A percentile compares a stretch with the other conserved stretches of the same genome.
These are phyloP conservation scores for Cynodonichthys magdalenae DNA, from an alignment of 2,797 vertebrate genomes.

Conservation along the genomic window DNA sequence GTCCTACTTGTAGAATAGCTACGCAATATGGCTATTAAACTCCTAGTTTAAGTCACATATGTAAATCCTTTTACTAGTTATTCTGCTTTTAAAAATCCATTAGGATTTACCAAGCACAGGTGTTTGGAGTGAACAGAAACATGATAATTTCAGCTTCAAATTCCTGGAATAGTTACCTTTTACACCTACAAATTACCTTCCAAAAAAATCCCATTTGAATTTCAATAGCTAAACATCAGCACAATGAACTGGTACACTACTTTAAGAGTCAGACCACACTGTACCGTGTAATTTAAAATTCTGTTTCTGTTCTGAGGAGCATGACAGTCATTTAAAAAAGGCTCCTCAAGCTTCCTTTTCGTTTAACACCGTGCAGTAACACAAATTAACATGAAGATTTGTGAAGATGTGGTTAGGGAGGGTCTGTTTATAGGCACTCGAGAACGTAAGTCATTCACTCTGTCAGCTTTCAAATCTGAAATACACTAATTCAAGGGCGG, in stretches of 20 bases:
- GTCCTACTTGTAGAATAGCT: neutral
- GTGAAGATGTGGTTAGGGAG: neutral
- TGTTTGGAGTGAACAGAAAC: slow-evolving; percentile 12
- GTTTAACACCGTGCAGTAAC: neutral
- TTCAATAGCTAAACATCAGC: neutral
- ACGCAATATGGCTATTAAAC: slow-evolving; percentile 2
- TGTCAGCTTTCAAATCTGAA: neutral
- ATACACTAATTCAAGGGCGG: neutral
- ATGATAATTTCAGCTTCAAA: slow-evolving; percentile 20
- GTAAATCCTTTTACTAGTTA: neutral
- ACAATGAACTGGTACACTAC: neutral
- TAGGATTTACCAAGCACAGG: slow-evolving; percentile 25
- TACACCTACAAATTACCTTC: slow-evolving; percentile 18
- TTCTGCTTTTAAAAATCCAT: slow-evolving; percentile 41
- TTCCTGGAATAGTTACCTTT: slow-evolving; percentile 4
- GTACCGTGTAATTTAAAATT: neutral
- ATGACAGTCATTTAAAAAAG: neutral
- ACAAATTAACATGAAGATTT: neutral
- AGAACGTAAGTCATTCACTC: neutral
- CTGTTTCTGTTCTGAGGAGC: slow-evolving; percentile 6
- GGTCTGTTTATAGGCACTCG: neutral
- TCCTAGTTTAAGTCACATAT: slow-evolving; percentile 1
- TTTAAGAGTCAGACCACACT: neutral
- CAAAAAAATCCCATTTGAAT: slow-evolving; percentile 24
- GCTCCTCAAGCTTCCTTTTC: slow-evolving; percentile 5